Evolutionary conservation across 2,888 invertebrate species (phyloP), one percentile per base, ranked within the genome.

Genomic region (Rotaria macrura): DNA sequence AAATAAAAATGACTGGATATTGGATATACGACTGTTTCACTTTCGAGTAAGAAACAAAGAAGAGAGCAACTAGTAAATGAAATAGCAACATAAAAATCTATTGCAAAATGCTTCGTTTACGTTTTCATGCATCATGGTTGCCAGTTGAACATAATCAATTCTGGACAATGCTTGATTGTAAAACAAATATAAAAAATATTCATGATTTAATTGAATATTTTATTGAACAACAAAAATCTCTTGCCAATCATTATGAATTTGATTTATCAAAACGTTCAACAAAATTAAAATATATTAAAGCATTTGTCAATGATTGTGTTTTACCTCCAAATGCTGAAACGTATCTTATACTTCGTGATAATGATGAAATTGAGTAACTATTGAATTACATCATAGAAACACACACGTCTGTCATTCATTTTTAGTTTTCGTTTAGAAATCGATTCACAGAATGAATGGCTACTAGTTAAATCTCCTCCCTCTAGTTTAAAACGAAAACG

Each of bases 361-460:
- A 65, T 34, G 65, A 65, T 65, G 65, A 65, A 65, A 65, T 65
- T 4, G 34, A 65, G 65, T 65, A 65, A 65, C 20, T 6, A 65
- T 65, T 34, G 5, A 23, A 52, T 20, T 34, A 17, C 6, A 38
- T 65, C 2, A 65, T 29, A 5, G 14, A 34, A 3, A 65, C 20
- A 5, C 34, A 65, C 38, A 17, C 1, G 0, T 34, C 17, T 49
- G 47, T 47, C 47, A 5, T 1, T 4, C 9, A 29, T 57, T 7
- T 65, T 65, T 65, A 65, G 65, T 14, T 65, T 65, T 65, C 65
- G 65, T 34, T 65, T 65, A 65, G 65, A 34, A 65, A 65, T 65
- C 7, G 65, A 65, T 34, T 34, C 65, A 65, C 34, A 65, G 38
- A 65, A 34, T 20, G 34, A 65, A 34, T 65, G 65, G 65, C 29